A percentile compares a stretch with the other conserved stretches of the same genome.
Conservation (phyloP, 1,140 invertebrate genomes). For the Neodiprion lecontei region DNA sequence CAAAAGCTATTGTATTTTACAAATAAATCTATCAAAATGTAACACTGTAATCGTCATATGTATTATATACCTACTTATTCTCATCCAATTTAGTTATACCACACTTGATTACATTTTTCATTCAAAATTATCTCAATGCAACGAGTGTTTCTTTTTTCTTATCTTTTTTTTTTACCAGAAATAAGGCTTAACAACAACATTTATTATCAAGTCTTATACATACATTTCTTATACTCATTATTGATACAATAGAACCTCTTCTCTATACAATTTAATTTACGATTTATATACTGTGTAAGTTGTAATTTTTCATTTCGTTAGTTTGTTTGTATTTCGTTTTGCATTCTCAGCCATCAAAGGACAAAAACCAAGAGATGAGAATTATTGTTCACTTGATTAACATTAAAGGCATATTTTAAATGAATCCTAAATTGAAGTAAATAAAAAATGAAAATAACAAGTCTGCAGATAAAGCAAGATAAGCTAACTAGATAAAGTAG, state of each 20-base stretch:
- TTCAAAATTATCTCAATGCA: not conserved
- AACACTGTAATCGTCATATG: not conserved
- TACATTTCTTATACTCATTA: conserved; percentile 34
- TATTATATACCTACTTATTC: not conserved
- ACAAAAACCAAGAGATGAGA: conserved; percentile 2
- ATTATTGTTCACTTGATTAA: not conserved
- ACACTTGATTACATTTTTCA: not conserved
- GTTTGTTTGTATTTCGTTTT: too few relatives aligned
- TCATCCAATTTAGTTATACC: not conserved
- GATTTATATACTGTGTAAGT: conserved; percentile 31
- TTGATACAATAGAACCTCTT: conserved; percentile 28
- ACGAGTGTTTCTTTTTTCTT: not conserved
- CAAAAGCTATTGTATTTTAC: conserved; percentile 4
- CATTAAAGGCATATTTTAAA: not conserved
- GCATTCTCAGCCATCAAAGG: not conserved
- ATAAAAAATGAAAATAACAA: not conserved
- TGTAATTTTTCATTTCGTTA: conserved; percentile 12
- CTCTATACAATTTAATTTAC: conserved; percentile 48
- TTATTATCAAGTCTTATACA: conserved; percentile 53
- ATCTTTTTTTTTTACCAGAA: conserved; percentile 5
- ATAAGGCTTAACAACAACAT: conserved; percentile 31
- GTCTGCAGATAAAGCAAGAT: too few relatives aligned
- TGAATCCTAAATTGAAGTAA: not conserved
- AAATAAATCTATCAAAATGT: conserved; percentile 11
- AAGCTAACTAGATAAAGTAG: too few relatives aligned